A percentile compares a stretch with the other conserved stretches of the same genome.
These are phyloP conservation scores for Cenopis cana DNA, from an alignment of 2,888 invertebrate genomes.

Conservation along the genomic window DNA sequence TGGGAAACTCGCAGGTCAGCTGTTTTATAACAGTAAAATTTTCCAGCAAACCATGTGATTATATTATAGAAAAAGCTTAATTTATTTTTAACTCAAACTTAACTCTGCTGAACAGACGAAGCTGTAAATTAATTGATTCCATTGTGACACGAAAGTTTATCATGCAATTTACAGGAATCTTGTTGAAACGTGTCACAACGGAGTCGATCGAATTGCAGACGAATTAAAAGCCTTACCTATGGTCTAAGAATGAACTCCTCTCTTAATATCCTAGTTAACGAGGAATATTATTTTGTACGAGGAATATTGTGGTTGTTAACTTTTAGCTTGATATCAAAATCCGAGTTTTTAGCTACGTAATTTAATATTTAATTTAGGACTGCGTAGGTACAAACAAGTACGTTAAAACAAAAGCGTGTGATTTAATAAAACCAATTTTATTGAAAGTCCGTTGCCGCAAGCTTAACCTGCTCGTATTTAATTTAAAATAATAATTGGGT, in stretches of 20 bases:
- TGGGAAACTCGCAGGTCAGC: not conserved
- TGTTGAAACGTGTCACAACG: too few relatives aligned
- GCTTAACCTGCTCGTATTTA: not conserved
- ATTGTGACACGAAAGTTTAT: too few relatives aligned
- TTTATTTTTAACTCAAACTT: too few relatives aligned
- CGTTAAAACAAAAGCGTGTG: constrained; percentile 6
- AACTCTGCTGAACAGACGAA: too few relatives aligned
- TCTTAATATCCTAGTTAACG: too few relatives aligned
- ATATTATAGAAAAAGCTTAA: too few relatives aligned
- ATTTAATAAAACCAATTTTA: constrained; percentile 4
- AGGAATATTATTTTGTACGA: not conserved
- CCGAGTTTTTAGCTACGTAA: not conserved
- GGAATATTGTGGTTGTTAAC: not conserved
- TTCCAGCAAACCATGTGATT: not conserved
- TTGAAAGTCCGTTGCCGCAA: not conserved
- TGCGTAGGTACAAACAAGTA: not conserved
- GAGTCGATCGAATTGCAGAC: too few relatives aligned
- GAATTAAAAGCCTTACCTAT: too few relatives aligned
- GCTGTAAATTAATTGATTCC: too few relatives aligned
- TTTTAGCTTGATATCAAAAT: not conserved
- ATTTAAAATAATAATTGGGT: constrained; percentile 25
- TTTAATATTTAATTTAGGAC: constrained; percentile 4
- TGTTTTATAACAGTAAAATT: not conserved
- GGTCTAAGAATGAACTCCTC: too few relatives aligned
- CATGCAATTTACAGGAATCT: too few relatives aligned